Conservation (phyloP, 2,113 vertebrate genomes). For the Corvus hawaiiensis region DNA sequence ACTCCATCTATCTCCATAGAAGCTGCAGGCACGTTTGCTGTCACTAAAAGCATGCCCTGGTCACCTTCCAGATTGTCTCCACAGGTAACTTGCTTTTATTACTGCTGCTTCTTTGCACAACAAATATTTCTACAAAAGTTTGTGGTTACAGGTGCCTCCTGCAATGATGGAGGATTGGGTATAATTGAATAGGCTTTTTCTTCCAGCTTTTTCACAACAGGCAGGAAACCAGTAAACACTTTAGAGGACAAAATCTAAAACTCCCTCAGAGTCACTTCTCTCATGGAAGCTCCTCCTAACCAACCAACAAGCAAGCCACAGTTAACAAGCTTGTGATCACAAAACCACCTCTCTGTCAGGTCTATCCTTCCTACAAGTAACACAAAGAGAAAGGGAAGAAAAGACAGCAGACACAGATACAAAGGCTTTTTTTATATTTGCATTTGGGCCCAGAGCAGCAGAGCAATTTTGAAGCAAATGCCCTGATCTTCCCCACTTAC, state of each 20-base stretch:
- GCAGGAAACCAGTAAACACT: not conserved
- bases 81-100: not conserved
- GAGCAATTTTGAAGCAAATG: conserved; percentile 37
- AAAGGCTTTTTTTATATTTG: not conserved
- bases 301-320: not conserved
- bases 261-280: not conserved
- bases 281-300: not conserved
- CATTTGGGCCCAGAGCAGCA: conserved; percentile 24
- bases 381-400: not conserved
- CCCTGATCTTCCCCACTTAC: not conserved
- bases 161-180: not conserved
- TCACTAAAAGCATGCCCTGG: not conserved
- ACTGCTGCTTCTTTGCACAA: not conserved
- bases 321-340: not conserved
- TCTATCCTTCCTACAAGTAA: not conserved
- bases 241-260: not conserved
- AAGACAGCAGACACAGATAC: not conserved
- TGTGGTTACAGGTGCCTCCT: not conserved
- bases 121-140: not conserved
- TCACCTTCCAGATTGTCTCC: not conserved
- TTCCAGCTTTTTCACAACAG: not conserved
- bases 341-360: not conserved
- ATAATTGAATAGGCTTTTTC: not conserved
- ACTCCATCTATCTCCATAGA: not conserved
- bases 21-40: not conserved